Base-by-base conservation (phyloP, 2,113 vertebrate species). In the Echinops telfairi region DNA sequence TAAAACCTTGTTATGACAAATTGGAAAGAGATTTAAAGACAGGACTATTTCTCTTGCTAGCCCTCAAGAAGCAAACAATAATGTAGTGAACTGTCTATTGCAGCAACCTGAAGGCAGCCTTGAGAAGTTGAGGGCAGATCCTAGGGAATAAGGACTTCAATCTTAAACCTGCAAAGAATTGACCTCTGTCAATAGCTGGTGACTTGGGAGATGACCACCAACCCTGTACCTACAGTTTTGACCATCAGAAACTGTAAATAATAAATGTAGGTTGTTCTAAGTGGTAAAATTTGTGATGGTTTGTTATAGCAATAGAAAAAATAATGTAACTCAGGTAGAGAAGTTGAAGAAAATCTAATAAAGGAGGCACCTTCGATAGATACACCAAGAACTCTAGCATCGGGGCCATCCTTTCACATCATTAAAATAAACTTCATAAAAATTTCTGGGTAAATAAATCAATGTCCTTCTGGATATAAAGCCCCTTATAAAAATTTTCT, bases 261-360 rank as follows among this genome's bases (percentile, higher is more conserved):
- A 90, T 43, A 77, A 82, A 83, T 76, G 6, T 57, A 12, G 29
- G 8, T 31, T 57, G 36, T 31, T 83, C 83, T n/a, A 83, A 64
- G 38, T 36, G 40, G 53, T 40, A 40, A 57, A 76, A 47, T n/a
- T 53, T 73, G 75, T 73, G 53, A 66, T 71, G 81, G 75, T 60
- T 88, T 83, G 73, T 79, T 88, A 73, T 17, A 66, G 57, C 38
- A 57, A 40, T 19, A 91, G 20, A 58, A 84, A 53, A 84, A 64
- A 25, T 25, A 84, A 79, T 36, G n/a, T 53, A 78, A 86, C 33
- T 23, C 38, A 19, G n/a, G 33, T 68, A 75, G 6, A 76, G 40
- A 82, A 86, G 66, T 68, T 58, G 58, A 94, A 81, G 68, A 86
- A 94, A 86, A 68, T 81, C 19, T 16, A 57, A 29, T 14, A 78